Conservation (phyloP, 2,113 vertebrate species). For the Nannospalax galili region DNA sequence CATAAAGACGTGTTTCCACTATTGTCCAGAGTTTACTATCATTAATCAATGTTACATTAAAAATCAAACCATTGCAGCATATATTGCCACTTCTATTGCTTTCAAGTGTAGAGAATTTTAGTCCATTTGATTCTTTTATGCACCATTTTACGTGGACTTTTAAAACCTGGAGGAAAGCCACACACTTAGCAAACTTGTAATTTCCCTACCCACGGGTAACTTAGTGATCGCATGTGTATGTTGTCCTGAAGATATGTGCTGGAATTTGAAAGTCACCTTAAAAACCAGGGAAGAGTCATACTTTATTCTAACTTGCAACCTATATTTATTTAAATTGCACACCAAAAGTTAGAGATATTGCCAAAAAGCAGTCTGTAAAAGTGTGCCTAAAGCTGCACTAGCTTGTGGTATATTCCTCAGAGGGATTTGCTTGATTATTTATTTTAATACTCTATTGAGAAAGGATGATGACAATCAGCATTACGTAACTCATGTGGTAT, state of each 20-base stretch:
- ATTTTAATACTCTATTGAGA: slow-evolving; percentile 83
- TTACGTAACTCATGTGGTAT: slow-evolving; percentile 78
- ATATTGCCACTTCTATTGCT: slow-evolving; percentile 28
- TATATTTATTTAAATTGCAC: slow-evolving; percentile 73
- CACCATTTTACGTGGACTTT: slow-evolving; percentile 67
- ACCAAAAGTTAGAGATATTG: slow-evolving; percentile 39
- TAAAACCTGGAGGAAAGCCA: slow-evolving; percentile 56
- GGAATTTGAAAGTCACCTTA: slow-evolving; percentile 62
- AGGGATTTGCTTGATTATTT: slow-evolving; percentile 82
- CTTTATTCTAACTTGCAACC: slow-evolving; percentile 77
- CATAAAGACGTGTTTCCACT: slow-evolving; percentile 26
- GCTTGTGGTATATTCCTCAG: slow-evolving; percentile 76
- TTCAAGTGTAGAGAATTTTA: slow-evolving; percentile 47
- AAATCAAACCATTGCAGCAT: slow-evolving; percentile 31
- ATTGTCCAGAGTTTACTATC: slow-evolving; percentile 16
- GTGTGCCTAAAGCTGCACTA: slow-evolving; percentile 75
- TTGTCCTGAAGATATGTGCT: slow-evolving; percentile 62
- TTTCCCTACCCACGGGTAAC: slow-evolving; percentile 64
- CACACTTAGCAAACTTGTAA: slow-evolving; percentile 50
- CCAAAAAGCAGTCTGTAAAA: slow-evolving; percentile 76
- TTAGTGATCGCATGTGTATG: slow-evolving; percentile 67
- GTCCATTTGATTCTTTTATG: slow-evolving; percentile 55
- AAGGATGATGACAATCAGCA: slow-evolving; percentile 83
- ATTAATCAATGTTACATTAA: slow-evolving; percentile 31
- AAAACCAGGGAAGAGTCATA: slow-evolving; percentile 59